Conservation (phyloP, 2,797 vertebrate genomes). For the Tapera naevia region DNA sequence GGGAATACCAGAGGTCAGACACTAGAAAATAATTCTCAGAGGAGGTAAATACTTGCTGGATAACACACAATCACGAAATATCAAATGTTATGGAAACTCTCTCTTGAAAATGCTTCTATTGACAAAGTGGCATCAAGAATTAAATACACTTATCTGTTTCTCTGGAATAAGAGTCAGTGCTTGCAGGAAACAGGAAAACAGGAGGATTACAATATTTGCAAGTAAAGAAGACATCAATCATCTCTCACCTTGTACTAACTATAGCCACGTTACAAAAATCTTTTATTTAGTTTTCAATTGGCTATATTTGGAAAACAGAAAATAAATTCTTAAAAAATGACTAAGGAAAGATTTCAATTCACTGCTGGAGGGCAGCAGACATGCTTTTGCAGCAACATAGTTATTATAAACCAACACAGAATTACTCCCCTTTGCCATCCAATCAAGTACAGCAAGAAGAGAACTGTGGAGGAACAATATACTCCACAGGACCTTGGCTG, state of each 20-base stretch:
- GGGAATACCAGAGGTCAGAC: neutral
- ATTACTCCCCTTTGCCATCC: neutral
- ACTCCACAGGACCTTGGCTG: neutral
- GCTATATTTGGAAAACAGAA: neutral
- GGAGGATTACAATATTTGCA: neutral
- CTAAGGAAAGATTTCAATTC: neutral
- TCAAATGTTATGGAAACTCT: neutral
- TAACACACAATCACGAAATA: neutral
- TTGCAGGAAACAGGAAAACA: neutral
- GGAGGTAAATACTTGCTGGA: neutral
- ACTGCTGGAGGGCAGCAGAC: neutral
- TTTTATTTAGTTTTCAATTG: neutral
- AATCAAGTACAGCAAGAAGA: neutral
- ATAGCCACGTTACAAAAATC: neutral
- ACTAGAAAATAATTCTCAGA: neutral
- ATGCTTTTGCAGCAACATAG: neutral
- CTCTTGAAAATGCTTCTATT: neutral
- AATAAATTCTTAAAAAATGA: neutral
- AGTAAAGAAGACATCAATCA: slow-evolving; percentile 22
- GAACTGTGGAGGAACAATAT: neutral
- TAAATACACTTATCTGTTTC: neutral
- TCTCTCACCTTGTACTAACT: neutral
- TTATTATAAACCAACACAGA: neutral
- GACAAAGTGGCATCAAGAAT: neutral
- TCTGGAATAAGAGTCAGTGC: neutral